Percentiles rank a stretch among this genome's conserved stretches.
These are phyloP conservation scores for Sarcophaga peregrina DNA, from an alignment of 1,140 invertebrate genomes.

Conservation along the genomic window DNA sequence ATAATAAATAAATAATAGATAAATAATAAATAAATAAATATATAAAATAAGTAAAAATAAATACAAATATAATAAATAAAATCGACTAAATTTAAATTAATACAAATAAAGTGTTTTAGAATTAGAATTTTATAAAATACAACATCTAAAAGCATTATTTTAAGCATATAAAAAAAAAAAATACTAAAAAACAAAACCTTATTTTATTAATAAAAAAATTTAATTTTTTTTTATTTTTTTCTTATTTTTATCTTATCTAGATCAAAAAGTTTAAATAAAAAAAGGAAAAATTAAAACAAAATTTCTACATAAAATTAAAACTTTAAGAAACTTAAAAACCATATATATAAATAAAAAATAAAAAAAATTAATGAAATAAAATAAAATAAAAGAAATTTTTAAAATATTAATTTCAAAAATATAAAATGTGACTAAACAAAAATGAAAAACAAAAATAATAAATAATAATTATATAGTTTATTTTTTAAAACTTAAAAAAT, in stretches of 20 bases:
- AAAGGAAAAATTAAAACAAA: background rate
- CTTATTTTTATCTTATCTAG: too few species aligned
- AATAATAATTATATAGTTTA: background rate
- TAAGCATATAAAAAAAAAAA: conserved; percentile 10
- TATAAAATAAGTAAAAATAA: background rate
- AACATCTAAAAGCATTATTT: background rate
- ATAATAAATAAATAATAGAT: too few species aligned
- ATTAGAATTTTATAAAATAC: background rate
- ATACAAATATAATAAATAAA: conserved; percentile 25
- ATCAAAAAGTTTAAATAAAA: background rate
- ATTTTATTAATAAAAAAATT: background rate
- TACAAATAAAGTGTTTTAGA: background rate
- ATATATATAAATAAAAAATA: too few species aligned
- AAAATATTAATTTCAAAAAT: too few species aligned
- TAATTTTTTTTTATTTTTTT: background rate
- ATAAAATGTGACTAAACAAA: too few species aligned
- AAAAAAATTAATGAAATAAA: too few species aligned
- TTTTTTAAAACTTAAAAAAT: background rate
- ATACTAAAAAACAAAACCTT: background rate
- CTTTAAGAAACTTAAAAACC: too few species aligned
- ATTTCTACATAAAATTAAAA: too few species aligned
- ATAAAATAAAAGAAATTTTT: too few species aligned
- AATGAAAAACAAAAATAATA: background rate
- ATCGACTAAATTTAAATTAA: background rate
- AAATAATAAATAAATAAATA: too few species aligned